phyloP scores from a whole-genome alignment of 2,888 invertebrate species.

The Drosophila yooni region DNA sequence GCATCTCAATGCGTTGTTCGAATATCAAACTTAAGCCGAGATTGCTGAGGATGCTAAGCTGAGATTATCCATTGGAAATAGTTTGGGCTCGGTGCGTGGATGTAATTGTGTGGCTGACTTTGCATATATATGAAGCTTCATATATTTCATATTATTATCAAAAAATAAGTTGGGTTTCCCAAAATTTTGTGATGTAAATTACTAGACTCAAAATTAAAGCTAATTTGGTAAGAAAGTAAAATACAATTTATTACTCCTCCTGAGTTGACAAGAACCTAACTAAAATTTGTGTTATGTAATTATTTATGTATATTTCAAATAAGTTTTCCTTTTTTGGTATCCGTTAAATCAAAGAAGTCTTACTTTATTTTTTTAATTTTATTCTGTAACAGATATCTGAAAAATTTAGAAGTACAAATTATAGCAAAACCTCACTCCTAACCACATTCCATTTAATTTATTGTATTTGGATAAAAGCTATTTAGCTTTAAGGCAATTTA shows the following conservation, averaged over 20 bases:
- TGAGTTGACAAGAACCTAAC: not conserved
- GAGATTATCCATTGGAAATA: constrained; percentile 43
- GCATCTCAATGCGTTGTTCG: constrained; percentile 41
- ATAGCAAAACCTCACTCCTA: not conserved
- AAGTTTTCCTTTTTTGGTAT: not conserved
- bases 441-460: not conserved
- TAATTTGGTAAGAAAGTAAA: not conserved
- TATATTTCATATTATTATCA: not conserved
- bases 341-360: not conserved
- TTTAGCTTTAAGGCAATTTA: not conserved
- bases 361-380: not conserved
- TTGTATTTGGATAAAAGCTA: not conserved
- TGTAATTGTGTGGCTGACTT: not conserved
- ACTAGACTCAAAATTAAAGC: not conserved
- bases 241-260: not conserved
- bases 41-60: constrained; percentile 39
- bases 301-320: not conserved
- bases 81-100: not conserved
- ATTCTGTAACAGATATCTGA: not conserved
- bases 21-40: constrained; percentile 42
- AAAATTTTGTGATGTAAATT: not conserved
- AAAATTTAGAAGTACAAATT: not conserved
- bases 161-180: not conserved
- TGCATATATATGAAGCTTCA: not conserved
- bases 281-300: not conserved